phyloP scores from a whole-genome alignment of 2,888 invertebrate species.

The Eubasilissa splendida region DNA sequence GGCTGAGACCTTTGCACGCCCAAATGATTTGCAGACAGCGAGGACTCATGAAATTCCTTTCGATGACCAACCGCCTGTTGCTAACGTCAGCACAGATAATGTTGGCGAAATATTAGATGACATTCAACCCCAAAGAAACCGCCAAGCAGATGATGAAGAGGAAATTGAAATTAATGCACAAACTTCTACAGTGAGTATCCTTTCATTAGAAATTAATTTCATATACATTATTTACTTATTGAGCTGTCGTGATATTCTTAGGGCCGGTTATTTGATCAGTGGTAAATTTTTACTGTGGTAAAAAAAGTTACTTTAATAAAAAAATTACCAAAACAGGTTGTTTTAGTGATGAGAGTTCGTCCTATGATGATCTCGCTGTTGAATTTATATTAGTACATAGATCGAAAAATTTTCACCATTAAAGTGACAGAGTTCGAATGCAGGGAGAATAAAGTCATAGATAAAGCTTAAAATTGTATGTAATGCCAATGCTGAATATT shows the following conservation, averaged over 20 bases:
- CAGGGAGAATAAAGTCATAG: too few species aligned
- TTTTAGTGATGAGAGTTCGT: too few species aligned
- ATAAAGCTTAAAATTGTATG: too few species aligned
- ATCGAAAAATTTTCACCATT: too few species aligned
- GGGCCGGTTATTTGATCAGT: too few species aligned
- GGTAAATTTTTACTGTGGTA: too few species aligned
- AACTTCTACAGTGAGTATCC: slow-evolving; percentile 8
- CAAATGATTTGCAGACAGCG: background rate
- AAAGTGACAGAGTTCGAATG: too few species aligned
- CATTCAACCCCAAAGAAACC: slow-evolving; percentile 60
- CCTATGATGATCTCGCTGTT: too few species aligned
- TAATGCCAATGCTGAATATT: too few species aligned
- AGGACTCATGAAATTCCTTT: slow-evolving; percentile 9
- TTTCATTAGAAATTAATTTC: background rate
- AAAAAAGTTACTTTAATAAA: too few species aligned
- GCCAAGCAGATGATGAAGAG: slow-evolving; percentile 56
- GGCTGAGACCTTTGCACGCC: slow-evolving; percentile 62
- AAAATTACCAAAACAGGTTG: too few species aligned
- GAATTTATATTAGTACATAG: too few species aligned
- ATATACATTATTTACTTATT: background rate
- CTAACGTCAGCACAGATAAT: slow-evolving; percentile 1
- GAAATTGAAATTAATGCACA: slow-evolving; percentile 62
- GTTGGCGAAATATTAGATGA: background rate
- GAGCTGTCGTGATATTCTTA: background rate
- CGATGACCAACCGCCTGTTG: background rate